Conservation (phyloP, 2,888 invertebrate genomes). For the Protophormia terraenovae region DNA sequence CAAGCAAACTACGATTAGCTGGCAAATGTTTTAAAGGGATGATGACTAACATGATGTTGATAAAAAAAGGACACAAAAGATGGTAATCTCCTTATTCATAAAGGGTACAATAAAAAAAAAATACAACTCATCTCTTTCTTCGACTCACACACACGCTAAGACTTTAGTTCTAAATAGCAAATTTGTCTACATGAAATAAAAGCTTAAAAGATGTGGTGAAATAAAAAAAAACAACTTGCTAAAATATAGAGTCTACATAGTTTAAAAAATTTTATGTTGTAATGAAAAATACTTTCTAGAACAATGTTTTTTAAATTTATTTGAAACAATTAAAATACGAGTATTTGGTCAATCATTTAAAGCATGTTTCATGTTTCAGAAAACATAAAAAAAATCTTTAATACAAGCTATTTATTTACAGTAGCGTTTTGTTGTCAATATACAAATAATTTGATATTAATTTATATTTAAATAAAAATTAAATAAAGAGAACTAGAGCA, state of each 20-base stretch:
- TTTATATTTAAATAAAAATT: too few relatives aligned
- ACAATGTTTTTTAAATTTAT: too few relatives aligned
- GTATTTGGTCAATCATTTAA: too few relatives aligned
- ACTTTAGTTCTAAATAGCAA: background rate
- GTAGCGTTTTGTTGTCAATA: too few relatives aligned
- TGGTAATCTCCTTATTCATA: conserved; percentile 58
- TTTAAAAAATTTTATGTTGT: too few relatives aligned
- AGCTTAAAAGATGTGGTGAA: background rate
- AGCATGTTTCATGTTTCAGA: too few relatives aligned
- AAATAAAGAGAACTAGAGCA: too few relatives aligned
- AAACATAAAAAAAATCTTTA: too few relatives aligned
- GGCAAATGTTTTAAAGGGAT: conserved; percentile 2
- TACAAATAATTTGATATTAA: too few relatives aligned
- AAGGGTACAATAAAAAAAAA: conserved; percentile 26
- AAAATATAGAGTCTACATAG: background rate
- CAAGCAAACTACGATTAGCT: background rate
- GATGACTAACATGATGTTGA: background rate
- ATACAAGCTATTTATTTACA: too few relatives aligned
- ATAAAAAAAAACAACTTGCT: background rate
- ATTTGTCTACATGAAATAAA: background rate
- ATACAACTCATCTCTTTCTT: background rate
- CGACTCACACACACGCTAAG: background rate
- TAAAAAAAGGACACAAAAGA: conserved; percentile 50
- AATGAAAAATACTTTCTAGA: too few relatives aligned
- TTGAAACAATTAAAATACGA: too few relatives aligned